Evolutionary conservation across 2,797 vertebrate species (phyloP), one percentile per base, ranked within the genome.

Genomic region (Phrynocephalus guinanensis): DNA sequence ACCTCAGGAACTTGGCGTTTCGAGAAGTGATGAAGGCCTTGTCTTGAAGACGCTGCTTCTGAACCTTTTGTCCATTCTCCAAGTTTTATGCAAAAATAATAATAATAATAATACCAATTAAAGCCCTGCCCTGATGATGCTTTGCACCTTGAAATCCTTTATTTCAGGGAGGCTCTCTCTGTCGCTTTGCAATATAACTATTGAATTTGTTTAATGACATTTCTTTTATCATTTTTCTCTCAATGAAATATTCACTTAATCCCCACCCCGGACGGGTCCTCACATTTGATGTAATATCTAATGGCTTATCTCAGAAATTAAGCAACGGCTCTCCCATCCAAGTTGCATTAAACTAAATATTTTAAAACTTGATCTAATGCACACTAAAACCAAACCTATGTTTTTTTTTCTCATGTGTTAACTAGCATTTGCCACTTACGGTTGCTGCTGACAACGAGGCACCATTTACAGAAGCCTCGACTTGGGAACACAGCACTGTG

Each of bases 141-240:
- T 94, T 95, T 96, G 95, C 95, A 96, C 94, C 95, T 95, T 89
- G 94, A 91, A 90, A 92, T 71, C 86, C 96, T 52, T 97, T 98
- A 96, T 60, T 97, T 98, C 96, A 97, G 97, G 97, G 96, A 97
- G 87, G 92, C 88, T 95, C 88, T 90, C 92, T 95, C 94, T 84
- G 91, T 92, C 96, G 84, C 83, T 87, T 90, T 89, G 85, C 84
- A 1, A 82, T 10, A 80, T 95, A 93, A 1, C 0, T 89, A 88
- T 81, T n/a, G 83, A 38, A 44, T 67, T 24, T 86, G 82, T 93
- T 89, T 88, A 88, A 81, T 91, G 52, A 85, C 68, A 77, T 92
- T 91, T 94, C 79, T 73, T 80, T 93, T 87, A 79, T 85, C 7
- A 2, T 28, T 28, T 66, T 50, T 88, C 60, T 73, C 87, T 76